Conservation (phyloP, 2,113 vertebrate species). For the Lepus europaeus region DNA sequence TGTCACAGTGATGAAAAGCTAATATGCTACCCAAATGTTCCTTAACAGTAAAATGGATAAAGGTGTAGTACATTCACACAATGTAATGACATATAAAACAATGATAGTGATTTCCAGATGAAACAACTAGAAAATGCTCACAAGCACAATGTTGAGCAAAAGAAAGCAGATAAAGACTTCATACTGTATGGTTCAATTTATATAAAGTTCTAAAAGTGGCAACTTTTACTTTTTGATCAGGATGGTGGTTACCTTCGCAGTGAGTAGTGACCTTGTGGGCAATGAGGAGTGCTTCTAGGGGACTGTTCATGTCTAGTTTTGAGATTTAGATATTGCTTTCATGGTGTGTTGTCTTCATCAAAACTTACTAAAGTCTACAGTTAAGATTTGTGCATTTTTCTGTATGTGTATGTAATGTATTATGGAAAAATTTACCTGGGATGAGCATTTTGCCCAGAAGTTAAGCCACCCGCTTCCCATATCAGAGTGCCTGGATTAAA, state of each 20-base stretch:
- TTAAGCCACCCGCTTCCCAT: no score
- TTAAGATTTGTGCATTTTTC: neutral
- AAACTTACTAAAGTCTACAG: constrained; percentile 12
- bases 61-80: neutral
- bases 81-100: constrained; percentile 21
- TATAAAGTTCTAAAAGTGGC: constrained; percentile 1
- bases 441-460: no score
- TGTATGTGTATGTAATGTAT: neutral
- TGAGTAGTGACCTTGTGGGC: no score
- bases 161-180: neutral
- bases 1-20: no score
- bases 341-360: neutral
- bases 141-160: neutral
- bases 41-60: neutral
- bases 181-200: constrained; percentile 19
- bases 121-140: constrained; percentile 29
- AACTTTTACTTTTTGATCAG: constrained; percentile 31
- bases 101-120: constrained; percentile 5
- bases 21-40: neutral
- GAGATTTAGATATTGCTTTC: no score
- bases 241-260: neutral
- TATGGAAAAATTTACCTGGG: no score
- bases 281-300: no score
- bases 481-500: no score
- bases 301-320: no score